These are phyloP conservation scores for Drosophila chauvacae DNA, from an alignment of 1,140 invertebrate species.

Conservation along the genomic window DNA sequence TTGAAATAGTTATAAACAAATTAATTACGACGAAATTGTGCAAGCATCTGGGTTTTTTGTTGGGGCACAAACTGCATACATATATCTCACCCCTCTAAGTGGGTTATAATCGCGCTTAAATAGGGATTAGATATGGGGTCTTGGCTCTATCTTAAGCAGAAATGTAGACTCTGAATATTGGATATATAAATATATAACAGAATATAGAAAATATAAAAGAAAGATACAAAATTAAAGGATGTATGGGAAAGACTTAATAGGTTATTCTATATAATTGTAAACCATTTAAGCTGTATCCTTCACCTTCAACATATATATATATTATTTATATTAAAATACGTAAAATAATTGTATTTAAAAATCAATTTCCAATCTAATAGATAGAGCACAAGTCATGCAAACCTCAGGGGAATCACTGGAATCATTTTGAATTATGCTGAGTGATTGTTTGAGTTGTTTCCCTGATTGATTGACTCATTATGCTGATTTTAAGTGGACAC, in stretches of 20 bases:
- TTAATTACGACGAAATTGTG: conserved; percentile 60
- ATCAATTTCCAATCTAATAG: too few relatives aligned
- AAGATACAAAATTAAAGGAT: background rate
- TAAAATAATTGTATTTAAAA: too few relatives aligned
- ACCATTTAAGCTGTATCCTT: too few relatives aligned
- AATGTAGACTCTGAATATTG: background rate
- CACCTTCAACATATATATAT: too few relatives aligned
- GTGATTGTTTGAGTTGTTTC: conserved; percentile 8
- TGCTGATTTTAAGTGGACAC: conserved; percentile 9
- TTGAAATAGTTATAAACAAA: conserved; percentile 78
- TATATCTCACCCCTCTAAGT: background rate
- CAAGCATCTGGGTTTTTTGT: conserved; percentile 1
- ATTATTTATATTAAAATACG: too few relatives aligned
- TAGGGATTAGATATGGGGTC: background rate
- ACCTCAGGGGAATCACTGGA: background rate
- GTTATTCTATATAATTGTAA: too few relatives aligned
- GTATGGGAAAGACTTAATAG: too few relatives aligned
- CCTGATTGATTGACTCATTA: conserved; percentile 34
- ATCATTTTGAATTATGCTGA: background rate
- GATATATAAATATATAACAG: too few relatives aligned
- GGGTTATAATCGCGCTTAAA: background rate
- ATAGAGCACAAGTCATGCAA: background rate
- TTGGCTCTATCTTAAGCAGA: background rate
- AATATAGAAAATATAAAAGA: background rate
- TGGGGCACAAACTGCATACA: conserved; percentile 7